Evolutionary conservation across 2,888 invertebrate genomes (phyloP), one percentile per base, ranked within the genome.

Genomic region (Embidobia sp.): DNA sequence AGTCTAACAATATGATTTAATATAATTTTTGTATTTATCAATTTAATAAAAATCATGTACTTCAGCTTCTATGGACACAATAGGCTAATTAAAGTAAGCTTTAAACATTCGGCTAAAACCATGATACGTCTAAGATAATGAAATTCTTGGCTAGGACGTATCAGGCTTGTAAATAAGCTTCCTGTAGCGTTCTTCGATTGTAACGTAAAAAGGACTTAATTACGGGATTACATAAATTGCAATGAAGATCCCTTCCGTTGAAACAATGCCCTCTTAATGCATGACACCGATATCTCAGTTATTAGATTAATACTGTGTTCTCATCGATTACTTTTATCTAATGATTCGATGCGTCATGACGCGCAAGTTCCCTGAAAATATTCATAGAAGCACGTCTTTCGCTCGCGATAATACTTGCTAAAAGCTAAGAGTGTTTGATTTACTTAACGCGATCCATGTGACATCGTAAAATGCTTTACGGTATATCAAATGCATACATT

Each of bases 391-490:
- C 55, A 22, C 29, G 26, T 11, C 46, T 55, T 31, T 8, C 27
- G 15, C 16, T 15, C 13, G 33, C 37, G 16, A 13, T 69, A 55
- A 59, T 29, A 48, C 59, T 69, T 59, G 16, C 42, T 69, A 59
- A 69, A 40, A 69, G 59, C 59, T 26, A 26, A 49, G 48, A 51
- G 51, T 35, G 35, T 59, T 40, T 59, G 69, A 59, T 59, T 69
- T 49, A 57, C 57, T 67, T 49, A 67, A 49, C 15, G 5, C 10
- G 44, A 66, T 33, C 6, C 29, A 19, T n/a, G 15, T 53, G 40
- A 37, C 26, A 44, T 27, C 33, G 18, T 53, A 37, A 26, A 63
- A 63, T 40, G 19, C 49, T 63, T 49, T 48, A 37, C 46, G 13
- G 15, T 31, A 44, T 59, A 59, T 59, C 31, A 37, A 61, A 49